These are phyloP conservation scores for Leptocoma aspasia DNA, from an alignment of 2,113 vertebrate species.

Conservation along the genomic window DNA sequence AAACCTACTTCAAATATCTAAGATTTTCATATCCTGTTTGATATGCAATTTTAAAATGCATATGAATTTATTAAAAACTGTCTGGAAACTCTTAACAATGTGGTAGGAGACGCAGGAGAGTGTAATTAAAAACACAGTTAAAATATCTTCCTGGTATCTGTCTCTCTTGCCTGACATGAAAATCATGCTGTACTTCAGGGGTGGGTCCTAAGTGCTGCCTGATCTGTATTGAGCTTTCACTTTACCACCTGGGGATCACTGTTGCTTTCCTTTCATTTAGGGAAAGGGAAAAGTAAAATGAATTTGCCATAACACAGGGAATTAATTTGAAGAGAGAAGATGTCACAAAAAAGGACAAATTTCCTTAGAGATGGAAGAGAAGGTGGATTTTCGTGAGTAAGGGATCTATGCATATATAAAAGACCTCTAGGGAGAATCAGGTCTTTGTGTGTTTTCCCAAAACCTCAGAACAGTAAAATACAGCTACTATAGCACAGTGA, in stretches of 20 bases:
- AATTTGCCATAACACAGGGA: not conserved
- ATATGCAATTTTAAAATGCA: not conserved
- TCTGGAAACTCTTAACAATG: not conserved
- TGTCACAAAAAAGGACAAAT: not conserved
- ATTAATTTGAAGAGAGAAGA: not conserved
- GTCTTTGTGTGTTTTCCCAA: not conserved
- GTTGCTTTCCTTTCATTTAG: not conserved
- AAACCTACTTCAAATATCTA: not conserved
- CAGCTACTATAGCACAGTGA: not conserved
- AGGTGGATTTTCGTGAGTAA: not conserved
- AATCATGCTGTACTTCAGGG: not conserved
- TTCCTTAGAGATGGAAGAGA: not conserved
- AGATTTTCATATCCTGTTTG: not conserved
- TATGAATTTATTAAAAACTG: not conserved
- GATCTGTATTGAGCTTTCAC: not conserved
- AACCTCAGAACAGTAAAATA: not conserved
- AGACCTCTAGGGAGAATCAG: not conserved
- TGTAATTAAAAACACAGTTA: not conserved
- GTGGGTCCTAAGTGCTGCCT: not conserved
- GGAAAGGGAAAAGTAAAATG: not conserved
- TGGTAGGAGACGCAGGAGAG: fast-evolving
- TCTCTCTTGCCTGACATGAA: not conserved
- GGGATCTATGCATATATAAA: not conserved
- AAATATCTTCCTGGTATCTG: not conserved
- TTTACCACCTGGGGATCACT: not conserved